Conservation (phyloP, 2,888 invertebrate species). For the Hypselothyrea guttata region DNA sequence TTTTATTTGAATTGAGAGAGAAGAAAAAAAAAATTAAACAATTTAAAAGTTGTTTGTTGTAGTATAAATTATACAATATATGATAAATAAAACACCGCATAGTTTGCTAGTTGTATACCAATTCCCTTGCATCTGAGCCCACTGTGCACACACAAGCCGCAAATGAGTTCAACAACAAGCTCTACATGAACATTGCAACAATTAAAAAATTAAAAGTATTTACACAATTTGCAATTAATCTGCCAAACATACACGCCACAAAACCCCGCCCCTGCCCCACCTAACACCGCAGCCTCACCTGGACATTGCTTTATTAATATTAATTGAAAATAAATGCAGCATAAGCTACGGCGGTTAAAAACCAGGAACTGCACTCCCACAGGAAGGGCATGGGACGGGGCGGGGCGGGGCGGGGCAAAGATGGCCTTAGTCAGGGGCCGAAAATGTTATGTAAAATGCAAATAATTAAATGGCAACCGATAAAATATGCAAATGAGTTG, state of each 20-base stretch:
- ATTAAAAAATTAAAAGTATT: conserved; percentile 12
- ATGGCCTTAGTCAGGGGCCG: conserved; percentile 25
- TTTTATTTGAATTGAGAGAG: no score
- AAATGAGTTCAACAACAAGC: conserved; percentile 12
- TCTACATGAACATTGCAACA: neutral
- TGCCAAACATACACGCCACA: conserved; percentile 29
- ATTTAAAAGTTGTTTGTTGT: no score
- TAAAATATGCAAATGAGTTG: conserved; percentile 80
- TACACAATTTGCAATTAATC: conserved; percentile 57
- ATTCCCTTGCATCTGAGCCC: no score
- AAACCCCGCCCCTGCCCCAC: neutral
- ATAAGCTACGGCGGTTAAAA: conserved; percentile 61
- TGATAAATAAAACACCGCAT: no score
- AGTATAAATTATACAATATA: no score
- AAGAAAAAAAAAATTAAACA: no score
- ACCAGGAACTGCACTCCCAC: conserved; percentile 23
- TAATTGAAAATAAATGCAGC: conserved; percentile 77
- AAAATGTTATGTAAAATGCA: conserved; percentile 73
- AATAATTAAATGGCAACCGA: conserved; percentile 80
- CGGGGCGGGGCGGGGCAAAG: neutral
- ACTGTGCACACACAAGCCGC: neutral
- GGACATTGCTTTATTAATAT: conserved; percentile 68
- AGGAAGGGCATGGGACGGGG: neutral
- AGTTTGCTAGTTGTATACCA: no score
- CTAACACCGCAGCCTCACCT: no score